phyloP scores from a whole-genome alignment of 2,113 vertebrate genomes.

The Nothoprocta pentlandii region DNA sequence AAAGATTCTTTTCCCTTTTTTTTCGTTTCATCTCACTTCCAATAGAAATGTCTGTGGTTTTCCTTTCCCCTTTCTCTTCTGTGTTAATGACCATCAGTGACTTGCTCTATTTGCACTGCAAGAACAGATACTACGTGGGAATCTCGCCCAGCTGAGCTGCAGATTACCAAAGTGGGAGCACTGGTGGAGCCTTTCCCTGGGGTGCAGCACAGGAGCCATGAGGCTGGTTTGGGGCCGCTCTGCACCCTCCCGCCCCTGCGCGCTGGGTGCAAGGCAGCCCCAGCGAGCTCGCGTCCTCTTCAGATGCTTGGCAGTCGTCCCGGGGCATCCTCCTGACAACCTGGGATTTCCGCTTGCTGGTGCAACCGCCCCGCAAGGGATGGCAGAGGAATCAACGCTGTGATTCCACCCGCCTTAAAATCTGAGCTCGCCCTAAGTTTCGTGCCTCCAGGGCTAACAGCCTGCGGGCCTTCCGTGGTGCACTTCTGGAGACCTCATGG shows the following conservation, averaged over 20 bases:
- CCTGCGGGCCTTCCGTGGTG: neutral
- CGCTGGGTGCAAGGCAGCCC: neutral
- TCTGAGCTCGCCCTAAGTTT: neutral
- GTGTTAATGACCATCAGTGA: neutral
- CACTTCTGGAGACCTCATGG: neutral
- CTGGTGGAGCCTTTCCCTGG: rapidly evolving
- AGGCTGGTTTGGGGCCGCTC: neutral
- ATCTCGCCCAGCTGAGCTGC: rapidly evolving
- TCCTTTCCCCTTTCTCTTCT: neutral
- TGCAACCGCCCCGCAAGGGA: neutral
- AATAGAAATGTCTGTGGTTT: neutral
- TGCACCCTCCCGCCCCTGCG: no score
- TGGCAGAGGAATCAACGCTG: rapidly evolving
- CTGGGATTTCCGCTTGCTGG: neutral
- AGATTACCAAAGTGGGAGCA: neutral
- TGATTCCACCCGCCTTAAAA: rapidly evolving
- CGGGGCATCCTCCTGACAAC: neutral
- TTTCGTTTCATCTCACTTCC: constrained; percentile 24
- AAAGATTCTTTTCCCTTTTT: neutral
- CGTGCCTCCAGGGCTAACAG: neutral
- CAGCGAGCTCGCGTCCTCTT: neutral
- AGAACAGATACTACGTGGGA: rapidly evolving
- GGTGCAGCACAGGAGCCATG: neutral
- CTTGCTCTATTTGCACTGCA: neutral
- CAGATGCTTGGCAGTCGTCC: neutral